Evolutionary conservation across 1,140 invertebrate species (phyloP), one percentile per base, ranked within the genome.

Genomic region (Limonius californicus): DNA sequence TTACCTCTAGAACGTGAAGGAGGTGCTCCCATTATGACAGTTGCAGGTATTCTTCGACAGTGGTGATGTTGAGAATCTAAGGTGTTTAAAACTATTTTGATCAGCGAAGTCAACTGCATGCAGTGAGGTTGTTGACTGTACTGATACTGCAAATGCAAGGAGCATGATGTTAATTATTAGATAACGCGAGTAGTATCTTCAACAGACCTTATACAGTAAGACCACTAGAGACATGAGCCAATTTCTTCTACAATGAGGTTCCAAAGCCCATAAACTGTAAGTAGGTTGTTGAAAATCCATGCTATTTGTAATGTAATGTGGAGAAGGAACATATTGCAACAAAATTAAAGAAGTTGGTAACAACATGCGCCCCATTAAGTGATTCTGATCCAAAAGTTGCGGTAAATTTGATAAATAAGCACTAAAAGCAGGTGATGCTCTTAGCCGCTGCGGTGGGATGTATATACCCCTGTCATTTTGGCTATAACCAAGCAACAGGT

Each of bases 201-300:
- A 39, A 39, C 35, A 12, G 1, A 95, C 94, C 84, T 99, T 99
- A 73, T 99, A 99, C 0, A 99, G 81, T 63, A 99, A 87, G 9
- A 98, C 92, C n/a, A 98, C 84, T 14, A 98, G 74, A 16, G 95
- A 85, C 80, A 93, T 90, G 14, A 99, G 83, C 97, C 97, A 99
- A 61, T 90, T 90, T 57, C 92, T 82, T 15, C 97, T 82, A 1
- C 89, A 85, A 74, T 92, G 88, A 4, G 89, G 84, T 71, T 95
- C 91, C 55, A 98, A 78, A 69, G 87, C 86, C 91, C 92, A 96
- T 7, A 98, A 79, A 18, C 92, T 95, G 74, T 94, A 96, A 53
- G 78, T 83, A 12, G 86, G 87, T 50, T 82, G 77, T 68, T 80
- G 80, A 72, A 81, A 81, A 64, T 82, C 81, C 15, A 77, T 74